phyloP scores from a whole-genome alignment of 2,888 invertebrate genomes.

The Teinopalpus imperialis region DNA sequence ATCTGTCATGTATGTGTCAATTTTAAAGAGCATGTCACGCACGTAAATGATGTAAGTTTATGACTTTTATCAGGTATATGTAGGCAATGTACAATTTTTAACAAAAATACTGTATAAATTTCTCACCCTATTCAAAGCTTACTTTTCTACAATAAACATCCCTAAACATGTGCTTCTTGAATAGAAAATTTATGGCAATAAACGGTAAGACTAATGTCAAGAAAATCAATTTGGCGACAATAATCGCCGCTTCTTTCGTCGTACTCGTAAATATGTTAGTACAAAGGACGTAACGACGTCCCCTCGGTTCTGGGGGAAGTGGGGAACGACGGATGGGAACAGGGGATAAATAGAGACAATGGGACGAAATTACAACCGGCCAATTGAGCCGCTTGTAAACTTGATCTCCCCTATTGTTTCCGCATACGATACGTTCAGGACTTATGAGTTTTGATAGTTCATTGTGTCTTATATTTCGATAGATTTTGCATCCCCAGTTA shows the following conservation, averaged over 20 bases:
- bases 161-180: not conserved
- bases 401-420: constrained; percentile 79
- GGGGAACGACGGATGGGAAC: constrained; percentile 36
- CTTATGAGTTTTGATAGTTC: constrained; percentile 50
- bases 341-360: constrained; percentile 70
- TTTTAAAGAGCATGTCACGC: too few species aligned
- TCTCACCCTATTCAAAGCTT: too few species aligned
- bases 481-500: too few species aligned
- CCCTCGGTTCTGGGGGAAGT: constrained; percentile 43
- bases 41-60: too few species aligned
- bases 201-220: constrained; percentile 1
- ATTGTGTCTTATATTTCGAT: too few species aligned
- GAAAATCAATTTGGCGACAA: constrained; percentile 46
- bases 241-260: constrained; percentile 51
- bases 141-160: not conserved
- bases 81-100: too few species aligned
- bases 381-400: constrained; percentile 76
- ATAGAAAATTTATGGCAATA: constrained; percentile 16
- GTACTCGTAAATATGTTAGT: constrained; percentile 52
- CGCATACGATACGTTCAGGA: constrained; percentile 52
- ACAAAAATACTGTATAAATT: too few species aligned
- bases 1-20: too few species aligned
- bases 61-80: too few species aligned
- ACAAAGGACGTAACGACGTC: constrained; percentile 65
- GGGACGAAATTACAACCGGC: constrained; percentile 76